A percentile compares a stretch with the other conserved stretches of the same genome.
phyloP scores from a whole-genome alignment of 2,888 invertebrate species.

The Latheticus oryzae region DNA sequence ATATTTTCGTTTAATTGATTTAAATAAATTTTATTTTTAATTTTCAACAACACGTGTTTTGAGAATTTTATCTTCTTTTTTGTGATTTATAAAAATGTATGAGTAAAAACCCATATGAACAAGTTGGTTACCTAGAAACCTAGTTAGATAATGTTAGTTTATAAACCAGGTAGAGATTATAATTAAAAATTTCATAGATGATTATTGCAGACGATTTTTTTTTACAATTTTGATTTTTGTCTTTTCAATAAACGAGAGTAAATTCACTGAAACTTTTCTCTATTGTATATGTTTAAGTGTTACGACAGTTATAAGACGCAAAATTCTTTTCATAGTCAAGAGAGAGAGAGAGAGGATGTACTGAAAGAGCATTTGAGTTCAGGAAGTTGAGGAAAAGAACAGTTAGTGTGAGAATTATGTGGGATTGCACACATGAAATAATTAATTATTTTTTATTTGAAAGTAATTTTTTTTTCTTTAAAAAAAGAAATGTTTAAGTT shows the following conservation, averaged over 20 bases:
- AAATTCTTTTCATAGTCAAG: slow-evolving; percentile 42
- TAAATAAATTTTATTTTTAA: background rate
- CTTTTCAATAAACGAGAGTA: slow-evolving; percentile 43
- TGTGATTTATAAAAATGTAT: slow-evolving; percentile 13
- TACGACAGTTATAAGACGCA: slow-evolving; percentile 42
- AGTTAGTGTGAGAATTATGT: slow-evolving; percentile 34
- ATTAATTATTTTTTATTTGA: slow-evolving; percentile 14
- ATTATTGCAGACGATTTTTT: too few relatives aligned
- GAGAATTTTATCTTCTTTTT: background rate
- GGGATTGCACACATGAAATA: slow-evolving; percentile 32
- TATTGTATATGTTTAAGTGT: too few relatives aligned
- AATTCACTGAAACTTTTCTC: slow-evolving; percentile 38
- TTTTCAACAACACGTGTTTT: slow-evolving; percentile 14
- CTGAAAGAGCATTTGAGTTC: slow-evolving; percentile 32
- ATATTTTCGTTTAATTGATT: too few relatives aligned
- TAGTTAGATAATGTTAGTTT: slow-evolving; percentile 38
- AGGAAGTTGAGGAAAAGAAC: slow-evolving; percentile 42
- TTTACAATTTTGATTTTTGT: too few relatives aligned
- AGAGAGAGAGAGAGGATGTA: too few relatives aligned
- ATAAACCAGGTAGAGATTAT: too few relatives aligned
- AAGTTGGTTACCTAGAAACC: slow-evolving; percentile 46
- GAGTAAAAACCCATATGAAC: slow-evolving; percentile 25
- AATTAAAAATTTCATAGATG: too few relatives aligned
- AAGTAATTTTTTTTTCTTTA: too few relatives aligned
- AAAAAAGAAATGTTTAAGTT: background rate